Conservation (phyloP, 1,140 invertebrate species). For the Macrostomum lignano region DNA sequence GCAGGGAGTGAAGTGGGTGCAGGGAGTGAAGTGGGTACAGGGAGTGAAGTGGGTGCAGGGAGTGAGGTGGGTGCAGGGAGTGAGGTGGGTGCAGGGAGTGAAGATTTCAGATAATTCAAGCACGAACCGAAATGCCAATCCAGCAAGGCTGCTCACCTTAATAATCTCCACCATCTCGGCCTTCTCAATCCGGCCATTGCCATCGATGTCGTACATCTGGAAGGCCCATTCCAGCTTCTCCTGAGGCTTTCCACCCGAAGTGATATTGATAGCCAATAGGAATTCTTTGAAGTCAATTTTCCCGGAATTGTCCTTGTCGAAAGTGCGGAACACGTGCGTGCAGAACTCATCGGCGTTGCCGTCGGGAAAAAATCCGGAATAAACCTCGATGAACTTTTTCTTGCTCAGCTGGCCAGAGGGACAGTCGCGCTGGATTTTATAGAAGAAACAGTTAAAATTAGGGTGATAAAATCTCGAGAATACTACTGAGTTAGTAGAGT, state of each 20-base stretch:
- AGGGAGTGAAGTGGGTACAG: no score
- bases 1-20: no score
- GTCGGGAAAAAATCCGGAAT: conserved; percentile 9
- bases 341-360: conserved; percentile 11
- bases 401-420: conserved; percentile 3
- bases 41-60: no score
- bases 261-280: conserved; percentile 70
- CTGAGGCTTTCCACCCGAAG: conserved; percentile 76
- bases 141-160: no score
- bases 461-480: no score
- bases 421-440: no score
- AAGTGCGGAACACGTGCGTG: conserved; percentile 11
- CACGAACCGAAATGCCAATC: no score
- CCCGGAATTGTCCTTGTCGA: conserved; percentile 11
- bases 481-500: no score
- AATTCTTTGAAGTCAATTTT: conserved; percentile 11
- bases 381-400: conserved; percentile 6
- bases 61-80: no score
- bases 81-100: no score
- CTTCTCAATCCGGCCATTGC: conserved; percentile 88
- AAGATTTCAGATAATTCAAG: no score
- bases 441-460: no score
- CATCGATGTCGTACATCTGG: conserved; percentile 83
- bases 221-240: conserved; percentile 98
- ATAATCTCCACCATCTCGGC: conserved; percentile 42